Evolutionary conservation across 2,888 invertebrate genomes (phyloP), one percentile per base, ranked within the genome.

Genomic region (Nephrotoma appendiculata): DNA sequence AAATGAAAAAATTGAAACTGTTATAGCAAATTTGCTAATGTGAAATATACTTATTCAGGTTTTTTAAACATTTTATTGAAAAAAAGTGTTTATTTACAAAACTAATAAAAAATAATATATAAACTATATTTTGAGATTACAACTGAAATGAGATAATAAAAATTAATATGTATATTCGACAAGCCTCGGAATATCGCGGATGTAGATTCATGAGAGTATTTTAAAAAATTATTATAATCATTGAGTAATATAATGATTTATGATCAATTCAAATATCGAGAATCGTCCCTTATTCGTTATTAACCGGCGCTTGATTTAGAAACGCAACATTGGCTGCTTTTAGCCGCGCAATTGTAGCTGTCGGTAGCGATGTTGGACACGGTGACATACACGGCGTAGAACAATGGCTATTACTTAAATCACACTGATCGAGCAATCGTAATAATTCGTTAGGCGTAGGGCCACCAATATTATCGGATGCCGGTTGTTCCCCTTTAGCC

Each of bases 391-490:
- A 95, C 86, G 95, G 96, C 15, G 95, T 96, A 44, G 95, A 95
- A 89, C 94, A 94, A 89, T 94, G 94, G 88, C 95, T 95, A 90
- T 95, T 96, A 90, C 96, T 96, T 89, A 99, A 93, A 91, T 99
- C 99, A 92, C 98, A 98, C 89, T 98, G 98, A 89, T 99, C 98
- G 88, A 99, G 93, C 88, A 99, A 93, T 43, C 96, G 95, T 89
- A 99, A 94, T 88, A 99, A 93, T 92, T 99, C 99, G 90, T 96
- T 95, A 1, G 98, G 95, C 0, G 96, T 95, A 44, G 99, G 99
- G n/a, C 99, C 98, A 88, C 98, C 98, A 88, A 95, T 94, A 0
- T 92, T 92, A 90, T 93, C 93, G 1, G 45, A 41, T 98, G 92
- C 92, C 98, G 98, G 90, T 95, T 95, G 0, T 7, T 98, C 98